Evolutionary conservation across 1,140 invertebrate genomes (phyloP).

Genomic region (Hetaerina americana): DNA sequence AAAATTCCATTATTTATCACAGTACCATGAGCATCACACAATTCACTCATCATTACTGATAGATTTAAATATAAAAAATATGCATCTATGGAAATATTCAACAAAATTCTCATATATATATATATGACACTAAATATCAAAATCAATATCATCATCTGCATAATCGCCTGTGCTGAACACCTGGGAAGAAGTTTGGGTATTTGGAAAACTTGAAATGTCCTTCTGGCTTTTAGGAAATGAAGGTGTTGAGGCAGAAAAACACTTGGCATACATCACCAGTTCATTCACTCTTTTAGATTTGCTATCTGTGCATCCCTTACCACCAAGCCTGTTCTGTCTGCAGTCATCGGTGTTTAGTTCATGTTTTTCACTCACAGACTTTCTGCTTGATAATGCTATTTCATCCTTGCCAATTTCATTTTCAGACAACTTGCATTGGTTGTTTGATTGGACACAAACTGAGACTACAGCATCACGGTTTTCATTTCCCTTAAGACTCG

Average conservation of each 20-base stretch:
- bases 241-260: background rate
- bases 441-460: background rate
- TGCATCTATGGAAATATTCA: no score
- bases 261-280: background rate
- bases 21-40: no score
- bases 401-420: background rate
- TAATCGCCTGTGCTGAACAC: background rate
- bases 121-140: background rate
- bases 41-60: no score
- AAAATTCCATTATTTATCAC: no score
- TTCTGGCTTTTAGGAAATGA: background rate
- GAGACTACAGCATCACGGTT: background rate
- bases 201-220: background rate
- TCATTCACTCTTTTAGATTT: background rate
- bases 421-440: background rate
- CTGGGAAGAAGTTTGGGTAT: background rate
- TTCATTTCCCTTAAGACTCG: background rate
- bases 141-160: background rate
- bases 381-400: no score
- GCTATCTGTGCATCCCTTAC: background rate
- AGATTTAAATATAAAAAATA: no score
- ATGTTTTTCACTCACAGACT: background rate
- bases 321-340: no score
- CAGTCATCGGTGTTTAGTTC: background rate
- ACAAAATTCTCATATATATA: background rate